Percentiles rank a stretch among this genome's conserved stretches.
phyloP scores from a whole-genome alignment of 2,113 vertebrate genomes.

The Apodemus sylvaticus region DNA sequence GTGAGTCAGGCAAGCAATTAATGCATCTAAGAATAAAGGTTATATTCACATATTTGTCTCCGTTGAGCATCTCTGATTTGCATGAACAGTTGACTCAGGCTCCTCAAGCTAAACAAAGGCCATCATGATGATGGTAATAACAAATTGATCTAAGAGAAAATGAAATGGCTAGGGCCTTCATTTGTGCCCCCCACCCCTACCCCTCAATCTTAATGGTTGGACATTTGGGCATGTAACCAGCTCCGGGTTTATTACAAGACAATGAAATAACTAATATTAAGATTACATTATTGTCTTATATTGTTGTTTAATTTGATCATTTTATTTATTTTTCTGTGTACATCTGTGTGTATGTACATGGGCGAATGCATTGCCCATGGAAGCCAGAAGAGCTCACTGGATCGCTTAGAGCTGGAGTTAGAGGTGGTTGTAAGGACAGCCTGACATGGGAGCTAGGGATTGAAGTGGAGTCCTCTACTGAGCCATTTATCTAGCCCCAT shows the following conservation, averaged over 20 bases:
- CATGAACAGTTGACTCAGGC: conserved; percentile 58
- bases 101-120: conserved; percentile 62
- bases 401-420: neutral
- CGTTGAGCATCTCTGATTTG: conserved; percentile 43
- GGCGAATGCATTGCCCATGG: neutral
- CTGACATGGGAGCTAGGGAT: neutral
- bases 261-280: neutral
- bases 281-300: neutral
- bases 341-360: neutral
- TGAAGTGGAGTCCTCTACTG: neutral
- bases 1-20: conserved; percentile 76
- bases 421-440: neutral
- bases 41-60: conserved; percentile 59
- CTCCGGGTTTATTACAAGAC: neutral
- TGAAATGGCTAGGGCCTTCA: neutral
- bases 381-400: neutral
- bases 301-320: neutral
- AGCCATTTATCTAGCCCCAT: neutral
- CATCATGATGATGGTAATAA: neutral
- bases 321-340: neutral
- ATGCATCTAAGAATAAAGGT: conserved; percentile 71
- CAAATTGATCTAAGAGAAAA: neutral
- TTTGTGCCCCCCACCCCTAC: neutral
- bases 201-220: neutral
- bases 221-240: neutral